These are phyloP conservation scores for Venustoraphidia nigricollis DNA, from an alignment of 2,888 invertebrate species.

Conservation along the genomic window DNA sequence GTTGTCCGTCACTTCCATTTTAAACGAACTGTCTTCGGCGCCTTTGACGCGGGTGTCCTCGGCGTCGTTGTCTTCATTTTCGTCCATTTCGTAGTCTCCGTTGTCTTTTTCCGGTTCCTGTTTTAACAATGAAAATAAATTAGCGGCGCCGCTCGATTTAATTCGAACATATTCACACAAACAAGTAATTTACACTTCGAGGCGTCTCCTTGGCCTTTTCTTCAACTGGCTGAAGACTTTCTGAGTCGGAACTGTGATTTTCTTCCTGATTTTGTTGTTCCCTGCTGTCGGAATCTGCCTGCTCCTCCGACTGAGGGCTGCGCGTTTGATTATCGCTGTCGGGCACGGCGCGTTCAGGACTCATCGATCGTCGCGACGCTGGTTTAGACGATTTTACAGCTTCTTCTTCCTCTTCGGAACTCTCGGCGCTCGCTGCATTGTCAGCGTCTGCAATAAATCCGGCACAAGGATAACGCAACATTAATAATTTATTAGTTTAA, in stretches of 20 bases:
- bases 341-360: not conserved
- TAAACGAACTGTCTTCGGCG: conserved; percentile 9
- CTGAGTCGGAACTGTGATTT: conserved; percentile 8
- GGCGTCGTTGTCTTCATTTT: conserved; percentile 14
- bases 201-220: conserved; percentile 5
- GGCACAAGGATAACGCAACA: too few relatives aligned
- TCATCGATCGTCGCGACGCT: not conserved
- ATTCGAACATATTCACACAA: too few relatives aligned
- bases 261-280: conserved; percentile 8
- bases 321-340: conserved; percentile 1
- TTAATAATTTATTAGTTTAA: too few relatives aligned
- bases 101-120: conserved; percentile 8
- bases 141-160: conserved; percentile 7
- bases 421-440: conserved; percentile 6
- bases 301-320: conserved; percentile 4
- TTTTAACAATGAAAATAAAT: conserved; percentile 2
- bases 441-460: conserved; percentile 1
- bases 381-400: conserved; percentile 3
- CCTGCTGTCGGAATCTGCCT: conserved; percentile 6
- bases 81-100: conserved; percentile 2
- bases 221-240: conserved; percentile 9
- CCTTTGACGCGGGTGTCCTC: conserved; percentile 15
- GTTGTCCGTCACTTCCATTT: not conserved
- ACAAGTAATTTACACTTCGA: not conserved
- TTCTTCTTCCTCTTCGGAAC: conserved; percentile 1